Conservation (phyloP, 2,797 vertebrate genomes). For the Streptopelia turtur region DNA sequence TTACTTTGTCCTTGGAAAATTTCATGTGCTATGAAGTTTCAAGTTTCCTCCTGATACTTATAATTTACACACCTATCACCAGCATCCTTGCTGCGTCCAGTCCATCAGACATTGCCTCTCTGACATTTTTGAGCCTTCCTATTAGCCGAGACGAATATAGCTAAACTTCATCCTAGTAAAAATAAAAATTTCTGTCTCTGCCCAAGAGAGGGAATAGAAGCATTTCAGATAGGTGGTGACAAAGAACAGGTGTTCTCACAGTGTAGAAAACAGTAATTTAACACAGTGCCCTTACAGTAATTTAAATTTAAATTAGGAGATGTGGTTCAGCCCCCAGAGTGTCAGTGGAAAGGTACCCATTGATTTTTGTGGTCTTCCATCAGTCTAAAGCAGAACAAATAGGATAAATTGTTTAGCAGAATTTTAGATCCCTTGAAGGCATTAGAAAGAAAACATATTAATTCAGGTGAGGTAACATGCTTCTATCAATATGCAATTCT, state of each 20-base stretch:
- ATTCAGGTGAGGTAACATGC: background rate
- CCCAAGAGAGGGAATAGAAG: background rate
- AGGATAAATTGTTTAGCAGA: background rate
- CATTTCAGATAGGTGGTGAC: background rate
- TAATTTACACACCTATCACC: background rate
- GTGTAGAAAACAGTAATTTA: background rate
- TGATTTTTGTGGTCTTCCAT: background rate
- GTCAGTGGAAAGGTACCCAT: background rate
- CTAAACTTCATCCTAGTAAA: background rate
- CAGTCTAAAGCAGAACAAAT: background rate
- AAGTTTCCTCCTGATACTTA: background rate
- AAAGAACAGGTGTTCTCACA: background rate
- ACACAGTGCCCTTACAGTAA: background rate
- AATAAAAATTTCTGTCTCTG: background rate
- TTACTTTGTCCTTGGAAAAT: background rate
- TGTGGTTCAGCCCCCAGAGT: background rate
- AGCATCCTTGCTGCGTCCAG: background rate
- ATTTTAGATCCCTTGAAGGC: background rate
- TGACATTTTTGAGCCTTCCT: background rate
- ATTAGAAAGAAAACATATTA: background rate
- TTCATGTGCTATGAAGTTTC: background rate
- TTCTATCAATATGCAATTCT: background rate
- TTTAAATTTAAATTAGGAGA: background rate
- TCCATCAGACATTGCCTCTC: background rate
- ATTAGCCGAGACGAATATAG: background rate